These are phyloP conservation scores for Heterotis niloticus DNA, from an alignment of 2,113 vertebrate species.

Conservation along the genomic window DNA sequence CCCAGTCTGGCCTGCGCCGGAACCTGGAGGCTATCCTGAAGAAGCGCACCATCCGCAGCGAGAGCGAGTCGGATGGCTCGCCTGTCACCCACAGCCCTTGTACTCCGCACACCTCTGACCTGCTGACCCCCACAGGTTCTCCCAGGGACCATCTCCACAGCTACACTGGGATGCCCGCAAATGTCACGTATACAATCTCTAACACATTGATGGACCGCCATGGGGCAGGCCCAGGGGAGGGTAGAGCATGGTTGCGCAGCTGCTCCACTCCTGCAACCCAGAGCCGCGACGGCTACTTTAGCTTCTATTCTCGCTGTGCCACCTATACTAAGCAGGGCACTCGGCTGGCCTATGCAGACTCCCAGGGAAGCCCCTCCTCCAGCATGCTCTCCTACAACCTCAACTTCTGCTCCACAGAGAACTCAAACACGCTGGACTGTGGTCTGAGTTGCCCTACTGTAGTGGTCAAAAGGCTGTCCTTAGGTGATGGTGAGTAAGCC, in stretches of 20 bases:
- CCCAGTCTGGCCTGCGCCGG: slow-evolving; percentile 59
- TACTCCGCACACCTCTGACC: background rate
- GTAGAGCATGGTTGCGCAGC: slow-evolving; percentile 28
- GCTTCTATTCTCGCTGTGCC: slow-evolving; percentile 33
- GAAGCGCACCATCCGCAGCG: slow-evolving; percentile 50
- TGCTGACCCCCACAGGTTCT: slow-evolving; percentile 27
- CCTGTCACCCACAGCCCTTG: slow-evolving; percentile 25
- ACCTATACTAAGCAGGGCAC: slow-evolving; percentile 8
- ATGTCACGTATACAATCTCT: slow-evolving; percentile 41
- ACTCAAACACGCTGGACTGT: slow-evolving; percentile 34
- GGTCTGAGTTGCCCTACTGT: slow-evolving; percentile 55
- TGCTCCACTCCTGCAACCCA: slow-evolving; percentile 48
- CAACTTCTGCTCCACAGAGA: slow-evolving; percentile 52
- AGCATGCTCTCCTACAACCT: slow-evolving; percentile 57
- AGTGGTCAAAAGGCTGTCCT: slow-evolving; percentile 61
- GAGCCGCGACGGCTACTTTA: slow-evolving; percentile 39
- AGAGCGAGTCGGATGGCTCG: background rate
- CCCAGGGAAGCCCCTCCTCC: slow-evolving; percentile 24
- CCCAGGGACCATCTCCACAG: background rate
- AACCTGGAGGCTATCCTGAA: slow-evolving; percentile 74
- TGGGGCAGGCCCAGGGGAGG: slow-evolving; percentile 6
- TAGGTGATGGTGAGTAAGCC: slow-evolving; percentile 50
- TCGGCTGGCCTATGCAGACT: slow-evolving; percentile 22
- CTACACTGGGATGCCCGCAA: slow-evolving; percentile 27
- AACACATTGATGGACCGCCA: slow-evolving; percentile 44